Evolutionary conservation across 2,113 vertebrate genomes (phyloP).

Genomic region (Ginglymostoma cirratum): DNA sequence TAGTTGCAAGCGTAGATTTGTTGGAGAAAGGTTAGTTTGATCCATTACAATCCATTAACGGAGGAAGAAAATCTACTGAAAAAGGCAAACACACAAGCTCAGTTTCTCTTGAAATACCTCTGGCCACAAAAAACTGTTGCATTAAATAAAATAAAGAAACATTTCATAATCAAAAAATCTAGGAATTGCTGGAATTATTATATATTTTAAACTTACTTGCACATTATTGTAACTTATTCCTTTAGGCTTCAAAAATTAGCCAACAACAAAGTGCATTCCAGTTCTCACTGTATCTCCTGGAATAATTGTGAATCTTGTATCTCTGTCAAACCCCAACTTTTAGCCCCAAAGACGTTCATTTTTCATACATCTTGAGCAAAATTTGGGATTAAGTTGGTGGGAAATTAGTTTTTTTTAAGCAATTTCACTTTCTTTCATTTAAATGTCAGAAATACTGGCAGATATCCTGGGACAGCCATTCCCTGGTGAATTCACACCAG

Average conservation of each 20-base stretch:
- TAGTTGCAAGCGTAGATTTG: too few relatives aligned
- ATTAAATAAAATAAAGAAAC: background rate
- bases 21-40: background rate
- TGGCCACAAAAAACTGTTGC: background rate
- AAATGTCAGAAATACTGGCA: too few relatives aligned
- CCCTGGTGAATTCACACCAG: too few relatives aligned
- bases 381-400: too few relatives aligned
- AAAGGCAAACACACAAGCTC: background rate
- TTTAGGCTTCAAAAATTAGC: background rate
- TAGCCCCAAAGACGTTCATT: too few relatives aligned
- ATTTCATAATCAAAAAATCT: background rate
- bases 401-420: too few relatives aligned
- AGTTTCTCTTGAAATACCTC: background rate
- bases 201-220: background rate
- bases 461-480: too few relatives aligned
- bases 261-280: background rate
- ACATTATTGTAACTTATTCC: background rate
- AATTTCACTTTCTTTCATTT: too few relatives aligned
- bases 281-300: background rate
- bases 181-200: background rate
- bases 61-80: background rate
- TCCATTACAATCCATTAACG: background rate
- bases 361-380: too few relatives aligned
- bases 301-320: too few relatives aligned
- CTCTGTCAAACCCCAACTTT: too few relatives aligned